Base-by-base conservation (phyloP, 2,888 invertebrate genomes). In the Xestobium rufovillosum region DNA sequence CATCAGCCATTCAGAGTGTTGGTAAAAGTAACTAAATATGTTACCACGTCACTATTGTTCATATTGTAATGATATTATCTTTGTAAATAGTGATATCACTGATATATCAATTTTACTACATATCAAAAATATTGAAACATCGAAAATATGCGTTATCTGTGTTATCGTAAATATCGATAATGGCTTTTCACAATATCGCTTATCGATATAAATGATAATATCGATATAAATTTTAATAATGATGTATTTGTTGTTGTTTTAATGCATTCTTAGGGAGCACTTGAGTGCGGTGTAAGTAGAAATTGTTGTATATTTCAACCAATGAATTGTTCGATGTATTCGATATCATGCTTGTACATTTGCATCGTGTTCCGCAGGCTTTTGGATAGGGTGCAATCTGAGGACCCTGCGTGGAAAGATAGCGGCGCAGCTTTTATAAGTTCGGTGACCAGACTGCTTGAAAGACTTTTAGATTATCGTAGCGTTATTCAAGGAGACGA, bases 401-500 rank as follows among this genome's bases (percentile, higher is more conserved):
- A 83, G 57, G 83, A 85, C 59, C 89, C 91, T 23, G 77, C 81
- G 0, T 91, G 94, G 90, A 81, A 87, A 50, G 91, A 92, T 50
- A 87, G 88, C 31, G 94, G 94, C 2, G 83, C 86, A 0, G 86
- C 88, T 2, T 94, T 95, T 55, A 90, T 95, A 36, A 85, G 84
- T 39, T 94, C 94, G 1, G 88, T 95, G 25, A 92, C 92, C 0
- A 72, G 88, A 6, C 70, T 95, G 25, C 63, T 95, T 47, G 94
- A 94, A 65, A 70, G 91, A 14, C 71, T 96, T 33, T 69, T 95
- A 28, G 95, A 96, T 70, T 96, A 96, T 66, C 78, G 95, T 46
- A 89, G 89, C 54, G 92, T 95, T 2, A 88, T 92, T 70, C 90
- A 92, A 60, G 92, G 92, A 10, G 91, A 94, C 53, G 94, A 95